phyloP scores from a whole-genome alignment of 1,140 invertebrate genomes.

The Ceratoteleas bidentatus region DNA sequence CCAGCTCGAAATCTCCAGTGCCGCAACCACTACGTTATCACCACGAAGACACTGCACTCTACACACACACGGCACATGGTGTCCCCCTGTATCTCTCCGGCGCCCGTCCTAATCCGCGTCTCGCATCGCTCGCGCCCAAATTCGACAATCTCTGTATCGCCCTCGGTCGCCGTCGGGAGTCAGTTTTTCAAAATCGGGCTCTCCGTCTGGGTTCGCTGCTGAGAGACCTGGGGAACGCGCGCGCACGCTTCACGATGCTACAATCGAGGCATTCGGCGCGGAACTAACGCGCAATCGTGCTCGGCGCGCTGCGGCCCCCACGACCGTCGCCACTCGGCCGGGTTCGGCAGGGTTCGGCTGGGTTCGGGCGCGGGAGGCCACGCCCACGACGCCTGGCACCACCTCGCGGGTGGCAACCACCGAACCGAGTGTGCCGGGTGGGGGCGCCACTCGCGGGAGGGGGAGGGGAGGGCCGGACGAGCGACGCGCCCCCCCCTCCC shows the following conservation, averaged over 20 bases:
- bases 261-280: constrained; percentile 80
- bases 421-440: constrained; percentile 17
- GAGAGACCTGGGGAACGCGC: constrained; percentile 62
- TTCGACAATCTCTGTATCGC: too few relatives aligned
- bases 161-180: too few relatives aligned
- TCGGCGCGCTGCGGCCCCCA: constrained; percentile 73
- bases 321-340: constrained; percentile 65
- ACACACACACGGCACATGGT: constrained; percentile 80
- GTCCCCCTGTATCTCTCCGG: constrained; percentile 20
- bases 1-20: too few relatives aligned
- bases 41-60: constrained; percentile 79
- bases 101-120: not conserved
- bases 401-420: constrained; percentile 73
- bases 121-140: not conserved
- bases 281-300: constrained; percentile 79
- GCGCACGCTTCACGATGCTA: constrained; percentile 77
- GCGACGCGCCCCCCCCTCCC: too few relatives aligned
- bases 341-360: constrained; percentile 49
- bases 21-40: constrained; percentile 78
- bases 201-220: too few relatives aligned
- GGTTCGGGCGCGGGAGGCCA: constrained; percentile 54
- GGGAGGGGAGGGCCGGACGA: too few relatives aligned
- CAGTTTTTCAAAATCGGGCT: too few relatives aligned
- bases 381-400: constrained; percentile 71
- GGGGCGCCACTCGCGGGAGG: too few relatives aligned